These are phyloP conservation scores for Sarcophaga subvicina DNA, from an alignment of 2,888 invertebrate genomes.

Conservation along the genomic window DNA sequence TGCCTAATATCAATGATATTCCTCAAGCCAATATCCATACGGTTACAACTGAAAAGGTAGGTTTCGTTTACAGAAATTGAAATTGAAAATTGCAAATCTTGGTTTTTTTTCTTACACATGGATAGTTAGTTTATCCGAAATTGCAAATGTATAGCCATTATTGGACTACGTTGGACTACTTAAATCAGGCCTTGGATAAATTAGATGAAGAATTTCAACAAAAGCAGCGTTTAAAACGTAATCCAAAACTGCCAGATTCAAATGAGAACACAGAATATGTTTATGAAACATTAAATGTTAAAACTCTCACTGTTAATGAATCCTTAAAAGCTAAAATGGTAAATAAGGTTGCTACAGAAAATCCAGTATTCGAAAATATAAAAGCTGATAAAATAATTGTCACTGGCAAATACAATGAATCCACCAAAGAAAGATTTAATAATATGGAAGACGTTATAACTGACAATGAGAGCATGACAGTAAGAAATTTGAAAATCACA, in stretches of 20 bases:
- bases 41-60: constrained; percentile 76
- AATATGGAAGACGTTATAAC: constrained; percentile 32
- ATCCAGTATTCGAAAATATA: constrained; percentile 75
- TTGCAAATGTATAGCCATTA: constrained; percentile 74
- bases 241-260: constrained; percentile 1
- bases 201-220: constrained; percentile 72
- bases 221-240: constrained; percentile 67
- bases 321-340: constrained; percentile 72
- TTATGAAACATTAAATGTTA: constrained; percentile 75
- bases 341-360: constrained; percentile 73
- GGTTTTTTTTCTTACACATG: background rate
- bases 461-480: constrained; percentile 74
- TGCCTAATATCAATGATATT: constrained; percentile 60
- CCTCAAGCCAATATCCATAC: constrained; percentile 72
- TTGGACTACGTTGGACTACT: constrained; percentile 77
- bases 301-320: constrained; percentile 74
- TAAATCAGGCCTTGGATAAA: constrained; percentile 75
- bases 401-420: constrained; percentile 64
- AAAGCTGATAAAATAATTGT: constrained; percentile 74
- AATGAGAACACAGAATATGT: constrained; percentile 67
- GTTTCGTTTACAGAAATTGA: background rate
- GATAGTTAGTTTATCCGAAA: constrained; percentile 73
- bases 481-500: constrained; percentile 80
- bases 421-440: constrained; percentile 47
- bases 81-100: background rate